Conservation (phyloP, 2,888 invertebrate species). For the Pammene aurita region DNA sequence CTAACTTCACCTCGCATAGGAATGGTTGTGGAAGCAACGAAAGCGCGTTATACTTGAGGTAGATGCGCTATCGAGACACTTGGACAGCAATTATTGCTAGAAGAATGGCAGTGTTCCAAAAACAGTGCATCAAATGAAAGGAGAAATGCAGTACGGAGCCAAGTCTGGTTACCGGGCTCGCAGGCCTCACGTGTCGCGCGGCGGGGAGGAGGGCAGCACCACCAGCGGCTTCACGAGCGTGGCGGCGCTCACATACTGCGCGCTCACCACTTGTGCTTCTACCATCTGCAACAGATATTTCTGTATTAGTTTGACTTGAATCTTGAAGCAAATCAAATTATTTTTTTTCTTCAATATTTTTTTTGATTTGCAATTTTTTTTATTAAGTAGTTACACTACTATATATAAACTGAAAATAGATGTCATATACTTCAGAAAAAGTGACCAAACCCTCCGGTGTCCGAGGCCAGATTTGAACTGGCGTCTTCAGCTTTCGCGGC, state of each 20-base stretch:
- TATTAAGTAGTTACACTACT: too few species aligned
- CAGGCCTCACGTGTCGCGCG: conserved; percentile 43
- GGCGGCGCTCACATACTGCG: conserved; percentile 86
- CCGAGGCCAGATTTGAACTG: too few species aligned
- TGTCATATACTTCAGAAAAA: too few species aligned
- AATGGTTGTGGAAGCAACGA: conserved; percentile 31
- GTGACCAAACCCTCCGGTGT: too few species aligned
- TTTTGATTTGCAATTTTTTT: too few species aligned
- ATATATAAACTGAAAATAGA: too few species aligned
- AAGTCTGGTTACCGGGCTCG: conserved; percentile 48
- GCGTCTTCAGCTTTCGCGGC: too few species aligned
- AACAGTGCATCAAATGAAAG: conserved; percentile 13
- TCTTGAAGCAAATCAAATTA: too few species aligned
- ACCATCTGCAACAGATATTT: conserved; percentile 62
- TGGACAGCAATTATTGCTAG: conserved; percentile 53
- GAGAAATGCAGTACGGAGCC: conserved; percentile 5
- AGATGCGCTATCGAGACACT: conserved; percentile 32
- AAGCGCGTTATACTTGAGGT: conserved; percentile 25
- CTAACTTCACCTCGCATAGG: neutral
- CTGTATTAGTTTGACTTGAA: too few species aligned
- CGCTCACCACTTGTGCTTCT: conserved; percentile 83
- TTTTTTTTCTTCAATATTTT: too few species aligned
- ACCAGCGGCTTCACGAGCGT: conserved; percentile 87
- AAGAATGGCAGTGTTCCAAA: conserved; percentile 43
- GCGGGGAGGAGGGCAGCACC: conserved; percentile 74